Percentiles rank a stretch among this genome's conserved stretches.
Evolutionary conservation across 1,140 invertebrate genomes (phyloP).

Genomic region (Hesperophylax magnus): DNA sequence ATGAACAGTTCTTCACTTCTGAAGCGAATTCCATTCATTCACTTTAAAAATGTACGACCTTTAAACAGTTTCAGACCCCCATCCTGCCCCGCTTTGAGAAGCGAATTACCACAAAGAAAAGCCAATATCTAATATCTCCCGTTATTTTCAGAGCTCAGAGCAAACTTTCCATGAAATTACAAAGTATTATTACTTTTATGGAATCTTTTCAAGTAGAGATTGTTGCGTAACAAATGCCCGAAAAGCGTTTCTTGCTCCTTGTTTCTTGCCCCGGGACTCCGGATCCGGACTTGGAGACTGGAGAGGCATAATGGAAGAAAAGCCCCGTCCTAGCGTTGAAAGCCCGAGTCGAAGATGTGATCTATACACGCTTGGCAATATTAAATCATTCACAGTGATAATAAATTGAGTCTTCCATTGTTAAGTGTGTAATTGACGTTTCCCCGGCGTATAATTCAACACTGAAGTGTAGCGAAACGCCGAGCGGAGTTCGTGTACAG

Average conservation of each 20-base stretch:
- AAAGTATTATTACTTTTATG: conserved; percentile 9
- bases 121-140: conserved; percentile 12
- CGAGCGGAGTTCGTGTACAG: not conserved
- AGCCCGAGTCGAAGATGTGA: not conserved
- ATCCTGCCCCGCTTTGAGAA: not conserved
- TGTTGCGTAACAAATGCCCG: conserved; percentile 20
- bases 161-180: conserved; percentile 18
- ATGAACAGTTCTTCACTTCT: not conserved
- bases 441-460: conserved; percentile 18
- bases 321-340: not conserved
- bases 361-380: conserved; percentile 18
- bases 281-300: not conserved
- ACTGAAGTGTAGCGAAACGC: not conserved
- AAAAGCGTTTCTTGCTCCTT: not conserved
- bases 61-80: no score
- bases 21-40: conserved; percentile 1
- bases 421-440: conserved; percentile 32
- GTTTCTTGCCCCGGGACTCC: not conserved
- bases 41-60: no score
- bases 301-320: not conserved
- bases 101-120: conserved; percentile 4
- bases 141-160: not conserved
- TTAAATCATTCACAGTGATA: conserved; percentile 37
- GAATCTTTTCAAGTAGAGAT: conserved; percentile 19
- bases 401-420: conserved; percentile 36